phyloP scores from a whole-genome alignment of 2,797 vertebrate species.

The Sebastes nivosus region DNA sequence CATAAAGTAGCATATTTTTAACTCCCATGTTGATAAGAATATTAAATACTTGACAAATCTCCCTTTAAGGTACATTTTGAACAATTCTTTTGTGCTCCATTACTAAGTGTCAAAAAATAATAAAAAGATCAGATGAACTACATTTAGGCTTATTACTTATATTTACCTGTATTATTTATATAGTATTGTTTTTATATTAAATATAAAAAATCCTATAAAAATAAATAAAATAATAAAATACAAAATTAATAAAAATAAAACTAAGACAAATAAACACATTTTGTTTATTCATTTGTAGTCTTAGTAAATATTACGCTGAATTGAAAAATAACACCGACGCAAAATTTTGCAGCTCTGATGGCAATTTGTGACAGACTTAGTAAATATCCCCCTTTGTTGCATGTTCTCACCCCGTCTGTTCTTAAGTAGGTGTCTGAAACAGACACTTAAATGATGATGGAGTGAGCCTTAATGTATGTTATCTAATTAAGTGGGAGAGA shows the following conservation, averaged over 20 bases:
- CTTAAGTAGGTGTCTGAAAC: not conserved
- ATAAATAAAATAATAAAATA: too few relatives aligned
- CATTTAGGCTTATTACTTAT: too few relatives aligned
- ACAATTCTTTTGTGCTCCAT: not conserved
- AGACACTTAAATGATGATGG: conserved; percentile 13
- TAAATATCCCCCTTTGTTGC: not conserved
- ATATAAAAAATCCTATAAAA: too few relatives aligned
- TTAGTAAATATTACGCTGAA: not conserved
- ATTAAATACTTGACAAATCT: too few relatives aligned
- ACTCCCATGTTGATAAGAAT: too few relatives aligned
- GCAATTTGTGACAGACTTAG: not conserved
- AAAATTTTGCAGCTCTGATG: not conserved
- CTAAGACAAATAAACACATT: too few relatives aligned
- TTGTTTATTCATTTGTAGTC: not conserved
- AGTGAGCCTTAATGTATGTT: conserved; percentile 19
- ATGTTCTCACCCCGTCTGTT: not conserved
- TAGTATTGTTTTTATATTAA: too few relatives aligned
- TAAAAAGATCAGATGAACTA: not conserved
- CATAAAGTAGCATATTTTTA: too few relatives aligned
- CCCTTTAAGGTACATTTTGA: too few relatives aligned
- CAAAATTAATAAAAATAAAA: too few relatives aligned
- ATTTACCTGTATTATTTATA: fast-evolving
- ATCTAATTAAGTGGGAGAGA: conserved; percentile 2
- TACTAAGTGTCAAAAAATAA: too few relatives aligned
- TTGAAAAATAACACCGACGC: not conserved